Base-by-base conservation (phyloP, 2,888 invertebrate genomes). In the Augiades crinisus region DNA sequence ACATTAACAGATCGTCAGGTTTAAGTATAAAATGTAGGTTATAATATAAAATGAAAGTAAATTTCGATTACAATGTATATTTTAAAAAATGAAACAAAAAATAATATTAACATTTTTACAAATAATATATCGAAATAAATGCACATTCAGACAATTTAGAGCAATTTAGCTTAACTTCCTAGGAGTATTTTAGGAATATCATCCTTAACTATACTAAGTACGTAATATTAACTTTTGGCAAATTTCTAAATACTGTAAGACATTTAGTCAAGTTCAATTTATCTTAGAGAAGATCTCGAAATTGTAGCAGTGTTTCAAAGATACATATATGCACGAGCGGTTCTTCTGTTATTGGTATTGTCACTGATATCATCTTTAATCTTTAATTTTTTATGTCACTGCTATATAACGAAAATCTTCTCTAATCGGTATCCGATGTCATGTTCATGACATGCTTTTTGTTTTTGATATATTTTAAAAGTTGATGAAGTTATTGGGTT, bases 401-500 rank as follows among this genome's bases (percentile, higher is more conserved):
- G n/a, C n/a, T n/a, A n/a, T n/a, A n/a, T n/a, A n/a, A n/a, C n/a
- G n/a, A n/a, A n/a, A n/a, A n/a, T n/a, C n/a, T n/a, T n/a, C n/a
- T n/a, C n/a, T n/a, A n/a, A n/a, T n/a, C n/a, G n/a, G n/a, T n/a
- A n/a, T n/a, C n/a, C n/a, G n/a, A n/a, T n/a, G n/a, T n/a, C n/a
- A n/a, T n/a, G n/a, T n/a, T n/a, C n/a, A n/a, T n/a, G n/a, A n/a
- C n/a, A n/a, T n/a, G n/a, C n/a, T 31, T 19, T 38, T 17, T 21
- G 0, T 24, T 14, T 12, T 47, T 16, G 10, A 19, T 13, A 13
- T 24, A 12, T 19, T n/a, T n/a, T n/a, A n/a, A n/a, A n/a, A 41
- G 10, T 54, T 47, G 10, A 70, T 56, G 37, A 81, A 83, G 16
- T 55, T 52, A 53, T 75, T 83, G 0, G 63, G 71, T 33, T 73